A percentile compares a stretch with the other conserved stretches of the same genome.
Conservation (phyloP, 1,140 invertebrate genomes). For the Drosophila pallidifrons region DNA sequence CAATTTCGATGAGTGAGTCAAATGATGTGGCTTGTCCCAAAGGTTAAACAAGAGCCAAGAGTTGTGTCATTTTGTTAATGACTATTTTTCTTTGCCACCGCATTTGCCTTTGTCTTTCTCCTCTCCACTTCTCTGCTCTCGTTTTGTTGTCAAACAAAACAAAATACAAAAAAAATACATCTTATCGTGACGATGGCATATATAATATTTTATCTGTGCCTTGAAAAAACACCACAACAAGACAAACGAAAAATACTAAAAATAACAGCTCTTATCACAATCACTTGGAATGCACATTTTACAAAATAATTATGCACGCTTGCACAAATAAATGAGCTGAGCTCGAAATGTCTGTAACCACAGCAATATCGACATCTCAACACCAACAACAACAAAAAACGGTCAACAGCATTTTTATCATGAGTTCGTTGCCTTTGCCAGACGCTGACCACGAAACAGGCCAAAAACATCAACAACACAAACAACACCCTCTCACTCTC, state of each 20-base stretch:
- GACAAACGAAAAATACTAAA: slow-evolving; percentile 12
- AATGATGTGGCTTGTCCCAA: slow-evolving; percentile 22
- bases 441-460: slow-evolving; percentile 62
- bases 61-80: slow-evolving; percentile 77
- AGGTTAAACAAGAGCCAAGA: slow-evolving; percentile 41
- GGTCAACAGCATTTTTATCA: slow-evolving; percentile 56
- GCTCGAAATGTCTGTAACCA: slow-evolving; percentile 31
- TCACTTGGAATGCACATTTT: slow-evolving; percentile 71
- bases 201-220: slow-evolving; percentile 64
- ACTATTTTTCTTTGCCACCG: slow-evolving; percentile 27
- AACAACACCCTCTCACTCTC: slow-evolving; percentile 38
- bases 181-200: slow-evolving; percentile 68
- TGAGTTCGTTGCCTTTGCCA: slow-evolving; percentile 57
- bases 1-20: slow-evolving; percentile 50
- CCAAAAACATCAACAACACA: slow-evolving; percentile 27
- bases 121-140: neutral
- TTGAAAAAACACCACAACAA: neutral
- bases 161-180: slow-evolving; percentile 31
- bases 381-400: slow-evolving; percentile 45
- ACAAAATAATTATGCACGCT: slow-evolving; percentile 77
- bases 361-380: slow-evolving; percentile 7
- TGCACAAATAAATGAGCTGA: slow-evolving; percentile 67
- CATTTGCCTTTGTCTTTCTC: slow-evolving; percentile 19
- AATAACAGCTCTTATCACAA: slow-evolving; percentile 67
- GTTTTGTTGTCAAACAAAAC: slow-evolving; percentile 38